Base-by-base conservation (phyloP, 2,113 vertebrate genomes). In the Microcebus lehilahytsara region DNA sequence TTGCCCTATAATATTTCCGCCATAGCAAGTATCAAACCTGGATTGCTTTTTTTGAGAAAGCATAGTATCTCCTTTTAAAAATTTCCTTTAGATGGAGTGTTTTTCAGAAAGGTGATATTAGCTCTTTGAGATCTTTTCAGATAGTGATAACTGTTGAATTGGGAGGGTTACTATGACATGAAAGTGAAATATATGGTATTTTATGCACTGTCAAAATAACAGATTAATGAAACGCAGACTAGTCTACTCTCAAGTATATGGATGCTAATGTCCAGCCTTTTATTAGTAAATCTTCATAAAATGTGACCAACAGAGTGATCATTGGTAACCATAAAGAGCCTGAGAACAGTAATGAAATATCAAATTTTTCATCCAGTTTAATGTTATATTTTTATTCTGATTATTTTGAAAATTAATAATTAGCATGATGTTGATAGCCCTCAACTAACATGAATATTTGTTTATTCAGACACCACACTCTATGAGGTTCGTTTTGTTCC, bases 401-500 rank as follows among this genome's bases (percentile, higher is more conserved):
- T 93, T 96, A 67, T 96, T 92, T 95, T 91, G 93, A 95, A 97
- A 95, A 94, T 80, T 91, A 53, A 42, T 93, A 85, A 85, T 93
- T 85, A 67, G 23, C 91, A 23, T 95, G 60, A 51, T 93, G 27
- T 86, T 90, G 79, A 37, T 86, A 84, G 62, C 46, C 37, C 10
- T 85, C 51, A 58, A 62, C 20, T 93, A 90, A 53, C 42, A 17
- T 51, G 51, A 85, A 77, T 83, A 62, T 46, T 92, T 92, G 56
- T n/a, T 92, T 79, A 92, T 80, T 75, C 49, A 90, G n/a, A 75
- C 22, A 75, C 9, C 16, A 62, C 4, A 22, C 66, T 85, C 13
- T 81, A 30, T 86, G 88, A 74, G 46, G 27, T 94, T 97, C 23
- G 25, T 93, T 97, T 96, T 96, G 40, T 92, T 93, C 64, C 19